Conservation (phyloP, 37 sponge, comb jelly and placozoan species). For the Agelas oroides region DNA sequence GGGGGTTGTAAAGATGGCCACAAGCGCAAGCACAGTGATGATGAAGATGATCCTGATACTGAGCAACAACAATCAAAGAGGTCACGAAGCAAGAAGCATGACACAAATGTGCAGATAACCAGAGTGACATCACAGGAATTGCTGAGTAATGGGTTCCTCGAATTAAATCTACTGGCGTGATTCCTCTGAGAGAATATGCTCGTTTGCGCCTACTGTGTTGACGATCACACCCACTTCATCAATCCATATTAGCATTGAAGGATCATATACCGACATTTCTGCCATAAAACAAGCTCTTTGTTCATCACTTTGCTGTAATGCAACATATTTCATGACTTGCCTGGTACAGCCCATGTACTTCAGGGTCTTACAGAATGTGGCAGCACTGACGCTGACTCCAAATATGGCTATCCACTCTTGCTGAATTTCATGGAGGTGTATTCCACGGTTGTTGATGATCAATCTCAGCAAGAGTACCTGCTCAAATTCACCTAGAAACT, state of each 20-base stretch:
- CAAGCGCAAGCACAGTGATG: not conserved
- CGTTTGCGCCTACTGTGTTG: conserved; percentile 12
- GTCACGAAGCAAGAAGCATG: not conserved
- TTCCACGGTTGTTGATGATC: conserved; percentile 8
- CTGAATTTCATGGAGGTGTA: conserved; percentile 27
- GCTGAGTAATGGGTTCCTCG: conserved; percentile 20
- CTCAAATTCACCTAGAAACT: conserved; percentile 9
- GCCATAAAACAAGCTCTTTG: conserved; percentile 37
- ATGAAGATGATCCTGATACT: not conserved
- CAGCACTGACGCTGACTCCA: not conserved
- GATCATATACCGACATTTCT: conserved; percentile 32
- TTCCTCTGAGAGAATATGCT: conserved; percentile 15
- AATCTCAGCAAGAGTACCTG: conserved; percentile 37
- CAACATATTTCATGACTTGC: conserved; percentile 18
- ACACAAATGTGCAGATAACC: not conserved
- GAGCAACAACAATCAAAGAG: not conserved
- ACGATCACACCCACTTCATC: conserved; percentile 47
- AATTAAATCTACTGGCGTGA: conserved; percentile 10
- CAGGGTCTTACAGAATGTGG: conserved; percentile 30
- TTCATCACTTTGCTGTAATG: conserved; percentile 21
- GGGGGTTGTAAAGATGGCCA: too few relatives aligned
- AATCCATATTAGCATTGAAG: conserved; percentile 21
- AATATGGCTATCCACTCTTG: not conserved
- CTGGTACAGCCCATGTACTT: conserved; percentile 36
- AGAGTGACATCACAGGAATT: conserved; percentile 35